phyloP scores from a whole-genome alignment of 2,113 vertebrate species.

The Tetrao urogallus region DNA sequence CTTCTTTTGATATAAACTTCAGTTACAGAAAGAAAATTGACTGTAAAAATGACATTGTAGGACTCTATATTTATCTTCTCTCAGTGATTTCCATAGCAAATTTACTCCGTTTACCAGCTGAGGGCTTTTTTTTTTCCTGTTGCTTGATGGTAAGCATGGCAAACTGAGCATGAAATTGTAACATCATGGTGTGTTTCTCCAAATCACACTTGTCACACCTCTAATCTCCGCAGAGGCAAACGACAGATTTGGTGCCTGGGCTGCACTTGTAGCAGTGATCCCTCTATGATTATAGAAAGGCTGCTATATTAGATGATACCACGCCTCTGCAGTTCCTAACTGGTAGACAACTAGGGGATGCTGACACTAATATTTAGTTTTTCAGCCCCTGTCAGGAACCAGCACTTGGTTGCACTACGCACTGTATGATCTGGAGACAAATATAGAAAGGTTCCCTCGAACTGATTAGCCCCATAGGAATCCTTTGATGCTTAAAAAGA shows the following conservation, averaged over 20 bases:
- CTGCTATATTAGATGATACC: not conserved
- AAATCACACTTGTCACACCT: constrained; percentile 66
- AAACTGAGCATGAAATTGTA: constrained; percentile 72
- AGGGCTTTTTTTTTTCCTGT: constrained; percentile 24
- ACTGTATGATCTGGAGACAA: not conserved
- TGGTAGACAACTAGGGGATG: not conserved
- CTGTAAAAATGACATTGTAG: constrained; percentile 61
- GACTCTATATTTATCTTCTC: constrained; percentile 62
- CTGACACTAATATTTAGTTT: not conserved
- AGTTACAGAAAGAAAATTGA: constrained; percentile 64
- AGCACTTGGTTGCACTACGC: not conserved
- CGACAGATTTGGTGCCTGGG: constrained; percentile 30
- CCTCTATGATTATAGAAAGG: not conserved
- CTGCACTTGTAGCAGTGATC: constrained; percentile 29
- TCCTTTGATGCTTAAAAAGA: not conserved
- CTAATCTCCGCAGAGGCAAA: constrained; percentile 50
- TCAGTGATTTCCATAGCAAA: constrained; percentile 69
- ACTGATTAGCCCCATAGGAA: constrained; percentile 10
- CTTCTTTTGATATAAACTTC: constrained; percentile 69
- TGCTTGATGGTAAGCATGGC: constrained; percentile 59
- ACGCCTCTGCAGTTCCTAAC: not conserved
- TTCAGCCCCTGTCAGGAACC: not conserved
- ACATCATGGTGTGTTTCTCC: constrained; percentile 63
- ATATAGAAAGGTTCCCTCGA: not conserved
- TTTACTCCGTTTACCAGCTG: constrained; percentile 60